phyloP scores from a whole-genome alignment of 1,140 invertebrate genomes.

The Nautilus pompilius region DNA sequence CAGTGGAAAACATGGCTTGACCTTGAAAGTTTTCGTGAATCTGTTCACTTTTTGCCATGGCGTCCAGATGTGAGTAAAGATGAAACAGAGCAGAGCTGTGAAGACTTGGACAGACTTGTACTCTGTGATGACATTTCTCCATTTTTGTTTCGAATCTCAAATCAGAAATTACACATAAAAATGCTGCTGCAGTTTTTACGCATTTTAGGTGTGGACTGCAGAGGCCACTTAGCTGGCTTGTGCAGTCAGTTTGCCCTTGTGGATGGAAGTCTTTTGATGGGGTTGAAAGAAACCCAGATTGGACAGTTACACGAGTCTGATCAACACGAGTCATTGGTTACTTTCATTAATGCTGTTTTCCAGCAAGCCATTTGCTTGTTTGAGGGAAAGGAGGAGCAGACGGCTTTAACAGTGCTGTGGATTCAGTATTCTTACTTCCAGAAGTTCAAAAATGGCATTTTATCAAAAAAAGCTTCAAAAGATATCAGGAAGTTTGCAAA shows the following conservation, averaged over 20 bases:
- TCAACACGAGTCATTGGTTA: too few species aligned
- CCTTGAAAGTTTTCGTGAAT: constrained; percentile 52
- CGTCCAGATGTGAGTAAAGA: constrained; percentile 39
- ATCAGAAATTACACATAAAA: constrained; percentile 29
- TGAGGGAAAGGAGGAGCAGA: constrained; percentile 19
- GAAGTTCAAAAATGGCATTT: background rate
- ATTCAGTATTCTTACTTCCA: constrained; percentile 16
- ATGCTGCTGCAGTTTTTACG: too few species aligned
- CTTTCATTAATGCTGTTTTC: constrained; percentile 1
- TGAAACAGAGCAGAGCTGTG: constrained; percentile 54
- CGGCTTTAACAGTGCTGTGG: constrained; percentile 29
- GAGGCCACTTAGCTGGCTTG: too few species aligned
- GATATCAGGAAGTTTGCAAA: constrained; percentile 51
- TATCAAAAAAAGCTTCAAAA: constrained; percentile 25
- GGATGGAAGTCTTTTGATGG: too few species aligned
- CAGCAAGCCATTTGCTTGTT: background rate
- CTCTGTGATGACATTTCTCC: constrained; percentile 55
- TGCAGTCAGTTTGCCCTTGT: too few species aligned
- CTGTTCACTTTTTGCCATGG: constrained; percentile 57
- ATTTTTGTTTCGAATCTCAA: constrained; percentile 43
- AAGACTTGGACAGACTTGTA: constrained; percentile 57
- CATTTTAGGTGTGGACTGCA: too few species aligned
- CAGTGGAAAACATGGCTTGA: constrained; percentile 51
- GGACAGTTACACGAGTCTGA: too few species aligned
- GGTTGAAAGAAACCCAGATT: too few species aligned